These are phyloP conservation scores for Narcine bancroftii DNA, from an alignment of 2,113 vertebrate species.

Conservation along the genomic window DNA sequence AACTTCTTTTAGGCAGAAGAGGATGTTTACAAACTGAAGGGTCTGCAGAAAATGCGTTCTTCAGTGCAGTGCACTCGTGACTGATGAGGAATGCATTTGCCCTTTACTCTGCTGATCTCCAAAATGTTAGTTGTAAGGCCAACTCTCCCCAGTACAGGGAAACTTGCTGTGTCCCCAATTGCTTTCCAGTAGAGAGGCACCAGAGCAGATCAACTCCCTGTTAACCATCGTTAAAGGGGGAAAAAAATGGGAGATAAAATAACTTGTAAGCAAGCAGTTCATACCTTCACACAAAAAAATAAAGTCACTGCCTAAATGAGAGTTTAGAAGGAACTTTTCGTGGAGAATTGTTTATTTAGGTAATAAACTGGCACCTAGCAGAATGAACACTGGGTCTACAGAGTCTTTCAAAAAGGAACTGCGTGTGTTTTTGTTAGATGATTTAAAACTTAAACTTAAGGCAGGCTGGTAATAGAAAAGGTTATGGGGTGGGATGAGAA, in stretches of 20 bases:
- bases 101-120: background rate
- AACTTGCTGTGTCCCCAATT: background rate
- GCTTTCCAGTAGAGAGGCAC: background rate
- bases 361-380: slow-evolving; percentile 17
- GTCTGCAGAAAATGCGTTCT: background rate
- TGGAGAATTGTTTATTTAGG: slow-evolving; percentile 11
- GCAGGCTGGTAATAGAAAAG: slow-evolving; percentile 4
- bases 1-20: background rate
- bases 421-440: background rate
- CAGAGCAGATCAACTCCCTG: background rate
- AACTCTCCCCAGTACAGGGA: background rate
- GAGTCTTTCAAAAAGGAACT: slow-evolving; percentile 18
- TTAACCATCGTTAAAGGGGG: background rate
- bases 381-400: slow-evolving; percentile 21
- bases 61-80: background rate
- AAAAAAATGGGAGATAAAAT: slow-evolving; percentile 1
- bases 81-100: background rate
- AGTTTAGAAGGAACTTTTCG: slow-evolving; percentile 13
- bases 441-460: slow-evolving; percentile 5
- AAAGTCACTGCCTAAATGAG: background rate
- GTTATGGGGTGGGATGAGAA: background rate
- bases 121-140: background rate
- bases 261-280: slow-evolving; percentile 4
- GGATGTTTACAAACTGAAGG: background rate
- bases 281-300: background rate